These are phyloP conservation scores for Triplophysa yarkandensis DNA, from an alignment of 2,797 vertebrate genomes.

Conservation along the genomic window DNA sequence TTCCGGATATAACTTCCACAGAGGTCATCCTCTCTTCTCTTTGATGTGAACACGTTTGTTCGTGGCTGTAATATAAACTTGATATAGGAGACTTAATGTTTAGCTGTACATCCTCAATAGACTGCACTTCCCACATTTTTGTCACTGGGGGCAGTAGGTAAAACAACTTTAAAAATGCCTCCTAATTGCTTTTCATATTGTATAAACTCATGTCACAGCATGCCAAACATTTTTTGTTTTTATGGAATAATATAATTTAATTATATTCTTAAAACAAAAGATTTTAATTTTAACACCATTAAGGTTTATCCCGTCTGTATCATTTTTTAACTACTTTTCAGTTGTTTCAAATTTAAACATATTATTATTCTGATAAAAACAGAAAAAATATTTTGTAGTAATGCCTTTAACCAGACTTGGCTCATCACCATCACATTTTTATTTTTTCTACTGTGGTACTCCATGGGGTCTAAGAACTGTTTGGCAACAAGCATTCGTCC, in stretches of 20 bases:
- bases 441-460: no score
- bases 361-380: no score
- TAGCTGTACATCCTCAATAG: not conserved
- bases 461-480: no score
- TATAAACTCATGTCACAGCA: not conserved
- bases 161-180: not conserved
- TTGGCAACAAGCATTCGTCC: no score
- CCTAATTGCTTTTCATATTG: not conserved
- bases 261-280: no score
- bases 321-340: no score
- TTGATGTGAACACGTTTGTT: not conserved
- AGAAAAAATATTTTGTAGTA: no score
- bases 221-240: not conserved
- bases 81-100: not conserved
- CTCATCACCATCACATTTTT: no score
- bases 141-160: not conserved
- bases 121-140: not conserved
- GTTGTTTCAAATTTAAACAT: no score
- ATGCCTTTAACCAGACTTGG: no score
- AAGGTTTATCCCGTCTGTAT: no score
- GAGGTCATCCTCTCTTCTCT: slow-evolving; percentile 84
- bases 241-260: not conserved
- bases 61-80: not conserved
- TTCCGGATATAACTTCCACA: slow-evolving; percentile 81
- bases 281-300: no score